Base-by-base conservation (phyloP, 2,888 invertebrate genomes). In the Orthosia gothica region DNA sequence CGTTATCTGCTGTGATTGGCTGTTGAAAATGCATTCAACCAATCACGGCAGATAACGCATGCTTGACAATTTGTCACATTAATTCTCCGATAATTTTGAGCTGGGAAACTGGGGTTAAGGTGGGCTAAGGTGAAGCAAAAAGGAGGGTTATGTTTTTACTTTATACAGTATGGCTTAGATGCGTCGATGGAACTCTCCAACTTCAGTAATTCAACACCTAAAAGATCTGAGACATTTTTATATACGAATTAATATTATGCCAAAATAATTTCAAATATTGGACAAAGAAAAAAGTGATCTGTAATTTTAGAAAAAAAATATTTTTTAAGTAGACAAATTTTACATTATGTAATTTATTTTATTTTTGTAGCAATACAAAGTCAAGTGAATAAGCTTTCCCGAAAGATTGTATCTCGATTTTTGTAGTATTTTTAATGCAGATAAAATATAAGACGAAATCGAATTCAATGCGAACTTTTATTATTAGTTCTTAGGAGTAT, bases 381-480 rank as follows among this genome's bases (percentile, higher is more conserved):
- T 52, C 26, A 45, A 65, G 20, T 54, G 11, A 70, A 70, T 23
- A 5, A 74, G 68, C 63, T 74, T 81, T 80, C 75, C 70, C 52
- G 47, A 59, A 58, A 54, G 59, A 64, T 81, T 84, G 84, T 66
- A 81, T 84, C 81, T 81, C 84, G 61, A 40, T 64, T 26, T 77
- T 61, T 57, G 47, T 49, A 54, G 18, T 2, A 59, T 54, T 58
- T 70, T 59, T 32, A 50, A 50, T 23, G 3, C 20, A 7, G 0
- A 1, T 77, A 74, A 13, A n/a, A 47, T 49, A 40, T 79, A 59
- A 59, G 47, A 59, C 2, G 0, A 13, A 52, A 32, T 49, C 20
- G 26, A 79, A 79, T 79, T 52, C 2, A 47, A 23, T 23, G 54
- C 32, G 2, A 75, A 16, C n/a, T 71, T n/a, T 16, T 71, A 15